Percentiles rank a stretch among this genome's conserved stretches.
These are phyloP conservation scores for Choristoneura fumiferana DNA, from an alignment of 1,140 invertebrate genomes.

Conservation along the genomic window DNA sequence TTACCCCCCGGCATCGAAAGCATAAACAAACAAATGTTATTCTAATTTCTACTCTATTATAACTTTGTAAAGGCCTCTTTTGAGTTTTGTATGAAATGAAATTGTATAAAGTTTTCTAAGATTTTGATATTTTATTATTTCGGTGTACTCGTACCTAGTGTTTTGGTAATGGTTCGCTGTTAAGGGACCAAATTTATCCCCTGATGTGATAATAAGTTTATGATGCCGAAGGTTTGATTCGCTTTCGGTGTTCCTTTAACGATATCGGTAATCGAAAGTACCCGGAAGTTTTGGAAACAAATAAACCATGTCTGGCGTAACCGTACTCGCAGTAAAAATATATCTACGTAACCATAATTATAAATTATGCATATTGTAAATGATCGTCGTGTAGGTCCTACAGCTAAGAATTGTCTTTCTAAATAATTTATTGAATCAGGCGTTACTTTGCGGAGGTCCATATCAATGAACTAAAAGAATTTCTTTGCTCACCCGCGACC, in stretches of 20 bases:
- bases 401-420: no score
- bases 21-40: slow-evolving; percentile 25
- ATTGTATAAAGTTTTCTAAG: slow-evolving; percentile 31
- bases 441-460: no score
- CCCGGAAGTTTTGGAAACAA: neutral
- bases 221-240: slow-evolving; percentile 31
- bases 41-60: slow-evolving; percentile 29
- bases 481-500: no score
- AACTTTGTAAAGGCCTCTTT: neutral
- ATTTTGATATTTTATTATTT: slow-evolving; percentile 41
- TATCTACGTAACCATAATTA: no score
- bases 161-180: slow-evolving; percentile 39
- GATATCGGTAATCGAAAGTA: neutral
- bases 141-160: slow-evolving; percentile 38
- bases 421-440: no score
- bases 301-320: neutral
- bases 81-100: neutral
- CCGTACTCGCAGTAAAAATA: no score
- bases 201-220: slow-evolving; percentile 27
- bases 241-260: slow-evolving; percentile 26
- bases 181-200: slow-evolving; percentile 38
- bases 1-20: slow-evolving; percentile 34
- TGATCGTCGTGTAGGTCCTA: no score
- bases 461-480: no score
- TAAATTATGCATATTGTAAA: no score